Conservation (phyloP, 1,140 invertebrate genomes). For the Homarus americanus region DNA sequence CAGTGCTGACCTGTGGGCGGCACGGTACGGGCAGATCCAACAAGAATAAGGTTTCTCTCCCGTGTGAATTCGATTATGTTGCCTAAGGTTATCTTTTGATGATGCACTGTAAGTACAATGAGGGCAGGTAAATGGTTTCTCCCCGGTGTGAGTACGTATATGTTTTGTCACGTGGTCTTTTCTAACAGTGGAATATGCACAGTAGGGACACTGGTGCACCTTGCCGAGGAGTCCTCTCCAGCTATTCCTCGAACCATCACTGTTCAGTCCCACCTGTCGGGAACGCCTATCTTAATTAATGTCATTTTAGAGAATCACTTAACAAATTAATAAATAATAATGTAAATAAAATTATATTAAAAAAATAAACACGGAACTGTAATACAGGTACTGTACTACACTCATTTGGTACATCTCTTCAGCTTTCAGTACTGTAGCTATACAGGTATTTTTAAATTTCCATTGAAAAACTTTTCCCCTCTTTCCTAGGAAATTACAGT, state of each 20-base stretch:
- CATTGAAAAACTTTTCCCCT: too few relatives aligned
- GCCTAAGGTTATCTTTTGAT: constrained; percentile 35
- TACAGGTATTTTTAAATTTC: too few relatives aligned
- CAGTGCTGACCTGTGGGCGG: constrained; percentile 26
- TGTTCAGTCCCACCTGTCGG: constrained; percentile 46
- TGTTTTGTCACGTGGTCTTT: constrained; percentile 45
- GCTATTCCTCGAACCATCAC: constrained; percentile 32
- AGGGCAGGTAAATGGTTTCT: constrained; percentile 40
- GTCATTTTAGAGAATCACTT: not conserved
- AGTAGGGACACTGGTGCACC: constrained; percentile 35
- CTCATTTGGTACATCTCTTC: too few relatives aligned
- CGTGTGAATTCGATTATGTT: constrained; percentile 31
- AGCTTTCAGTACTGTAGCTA: too few relatives aligned
- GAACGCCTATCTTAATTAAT: constrained; percentile 37
- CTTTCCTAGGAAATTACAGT: too few relatives aligned
- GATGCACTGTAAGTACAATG: constrained; percentile 35
- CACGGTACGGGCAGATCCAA: constrained; percentile 11
- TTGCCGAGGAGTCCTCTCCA: constrained; percentile 26
- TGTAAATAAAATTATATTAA: not conserved
- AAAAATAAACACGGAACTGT: not conserved
- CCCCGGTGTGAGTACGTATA: constrained; percentile 41
- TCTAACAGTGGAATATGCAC: constrained; percentile 39
- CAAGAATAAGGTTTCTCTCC: constrained; percentile 48
- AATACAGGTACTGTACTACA: too few relatives aligned
- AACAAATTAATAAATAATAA: not conserved